Conservation (phyloP, 2,113 vertebrate genomes). For the Erythrocebus patas region DNA sequence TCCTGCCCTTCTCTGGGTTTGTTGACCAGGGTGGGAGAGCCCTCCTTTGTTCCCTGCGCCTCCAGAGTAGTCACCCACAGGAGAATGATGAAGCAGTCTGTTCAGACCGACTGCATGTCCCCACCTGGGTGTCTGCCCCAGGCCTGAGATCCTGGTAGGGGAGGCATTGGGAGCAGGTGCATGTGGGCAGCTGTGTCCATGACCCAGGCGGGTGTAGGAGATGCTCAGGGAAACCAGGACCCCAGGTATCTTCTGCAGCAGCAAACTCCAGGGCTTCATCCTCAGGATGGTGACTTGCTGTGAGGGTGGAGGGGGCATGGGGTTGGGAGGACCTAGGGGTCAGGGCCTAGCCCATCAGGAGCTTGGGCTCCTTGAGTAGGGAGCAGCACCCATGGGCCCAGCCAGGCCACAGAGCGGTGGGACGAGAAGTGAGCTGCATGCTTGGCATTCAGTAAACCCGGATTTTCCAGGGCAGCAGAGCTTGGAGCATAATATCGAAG, state of each 20-base stretch:
- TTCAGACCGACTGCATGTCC: rapidly evolving
- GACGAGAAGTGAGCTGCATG: too few species aligned
- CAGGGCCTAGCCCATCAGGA: too few species aligned
- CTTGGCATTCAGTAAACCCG: too few species aligned
- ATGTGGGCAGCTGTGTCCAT: rapidly evolving
- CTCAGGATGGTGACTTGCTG: rapidly evolving
- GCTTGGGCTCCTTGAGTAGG: background rate
- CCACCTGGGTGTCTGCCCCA: background rate
- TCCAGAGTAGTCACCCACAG: too few species aligned
- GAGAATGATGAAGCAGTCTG: rapidly evolving
- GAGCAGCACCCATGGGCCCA: rapidly evolving
- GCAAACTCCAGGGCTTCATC: rapidly evolving
- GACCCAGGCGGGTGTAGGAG: rapidly evolving
- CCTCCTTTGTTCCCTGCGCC: too few species aligned
- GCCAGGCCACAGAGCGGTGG: rapidly evolving
- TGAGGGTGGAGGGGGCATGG: rapidly evolving
- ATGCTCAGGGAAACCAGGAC: too few species aligned
- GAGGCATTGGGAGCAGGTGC: rapidly evolving
- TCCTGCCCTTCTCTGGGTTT: too few species aligned
- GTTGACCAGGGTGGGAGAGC: rapidly evolving
- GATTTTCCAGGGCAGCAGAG: background rate
- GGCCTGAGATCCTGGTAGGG: too few species aligned
- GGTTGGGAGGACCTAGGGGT: background rate
- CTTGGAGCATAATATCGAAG: rapidly evolving
- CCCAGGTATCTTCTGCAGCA: too few species aligned